Evolutionary conservation across 2,888 invertebrate species (phyloP), one percentile per base, ranked within the genome.

Genomic region (Trilocha varians): DNA sequence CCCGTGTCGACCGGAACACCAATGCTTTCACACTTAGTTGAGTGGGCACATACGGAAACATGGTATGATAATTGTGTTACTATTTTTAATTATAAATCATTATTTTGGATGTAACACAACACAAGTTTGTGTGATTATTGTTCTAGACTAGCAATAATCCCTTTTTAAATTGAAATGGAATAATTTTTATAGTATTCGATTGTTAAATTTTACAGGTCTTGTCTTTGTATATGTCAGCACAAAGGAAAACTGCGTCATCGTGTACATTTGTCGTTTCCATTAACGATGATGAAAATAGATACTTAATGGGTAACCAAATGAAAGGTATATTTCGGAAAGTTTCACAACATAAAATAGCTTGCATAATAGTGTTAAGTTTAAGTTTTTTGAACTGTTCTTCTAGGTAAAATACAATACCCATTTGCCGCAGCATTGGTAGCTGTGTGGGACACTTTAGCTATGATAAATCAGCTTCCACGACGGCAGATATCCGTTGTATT

Each of bases 1-100:
- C 97, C 97, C 0, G 96, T 97, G 0, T 91, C 94, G 0, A 87
- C 91, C 9, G 91, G 92, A 17, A 97, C 96, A n/a, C n/a, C n/a
- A n/a, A n/a, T n/a, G n/a, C n/a, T n/a, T n/a, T n/a, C n/a, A n/a
- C n/a, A n/a, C n/a, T n/a, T n/a, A n/a, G n/a, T n/a, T n/a, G n/a
- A n/a, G n/a, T n/a, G n/a, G n/a, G n/a, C n/a, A n/a, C n/a, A 97
- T 56, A 72, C 80, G 3, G 88, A 90, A 41, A 87, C 88, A 46
- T 92, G 92, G 91, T 80, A 59, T 52, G 52, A 8, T 14, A 6
- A 4, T 32, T n/a, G n/a, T n/a, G n/a, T n/a, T n/a, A n/a, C n/a
- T n/a, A n/a, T n/a, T n/a, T n/a, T n/a, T n/a, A n/a, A n/a, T n/a
- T n/a, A n/a, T n/a, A n/a, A n/a, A n/a, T n/a, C n/a, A n/a, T n/a